These are phyloP conservation scores for Idris sp. DNA, from an alignment of 1,140 invertebrate species.

Conservation along the genomic window DNA sequence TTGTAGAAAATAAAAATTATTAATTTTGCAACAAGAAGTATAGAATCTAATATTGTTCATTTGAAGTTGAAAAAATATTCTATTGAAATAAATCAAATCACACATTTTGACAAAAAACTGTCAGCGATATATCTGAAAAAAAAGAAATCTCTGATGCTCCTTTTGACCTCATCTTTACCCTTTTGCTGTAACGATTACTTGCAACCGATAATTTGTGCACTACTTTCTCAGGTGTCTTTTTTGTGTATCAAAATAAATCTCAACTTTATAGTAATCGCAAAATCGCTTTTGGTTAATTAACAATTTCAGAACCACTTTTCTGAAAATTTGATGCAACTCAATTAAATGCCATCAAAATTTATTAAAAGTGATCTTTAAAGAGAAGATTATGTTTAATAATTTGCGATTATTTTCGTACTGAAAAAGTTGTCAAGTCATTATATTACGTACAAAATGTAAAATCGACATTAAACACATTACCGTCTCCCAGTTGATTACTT, in stretches of 20 bases:
- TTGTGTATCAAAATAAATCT: constrained; percentile 52
- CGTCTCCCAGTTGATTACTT: too few relatives aligned
- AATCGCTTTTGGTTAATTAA: constrained; percentile 35
- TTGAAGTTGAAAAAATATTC: constrained; percentile 7
- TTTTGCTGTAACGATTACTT: constrained; percentile 61
- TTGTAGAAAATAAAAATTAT: too few relatives aligned
- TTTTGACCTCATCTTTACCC: constrained; percentile 47
- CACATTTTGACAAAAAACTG: constrained; percentile 15
- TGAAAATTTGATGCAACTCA: constrained; percentile 14
- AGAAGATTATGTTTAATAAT: too few relatives aligned
- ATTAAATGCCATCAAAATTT: constrained; percentile 22
- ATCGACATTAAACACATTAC: too few relatives aligned
- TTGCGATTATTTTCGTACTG: not conserved
- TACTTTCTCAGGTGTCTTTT: constrained; percentile 57
- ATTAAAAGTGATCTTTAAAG: too few relatives aligned
- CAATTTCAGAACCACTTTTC: constrained; percentile 13
- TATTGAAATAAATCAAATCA: constrained; percentile 18
- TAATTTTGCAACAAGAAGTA: too few relatives aligned
- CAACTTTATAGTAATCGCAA: constrained; percentile 6
- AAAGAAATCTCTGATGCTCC: constrained; percentile 46
- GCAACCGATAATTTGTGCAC: constrained; percentile 64
- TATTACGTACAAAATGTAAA: too few relatives aligned
- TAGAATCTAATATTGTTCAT: too few relatives aligned
- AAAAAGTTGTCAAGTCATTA: too few relatives aligned
- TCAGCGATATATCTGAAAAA: constrained; percentile 28